Percentiles rank a stretch among this genome's conserved stretches.
These are phyloP conservation scores for Drosophila niveifrons DNA, from an alignment of 2,888 invertebrate genomes.

Conservation along the genomic window DNA sequence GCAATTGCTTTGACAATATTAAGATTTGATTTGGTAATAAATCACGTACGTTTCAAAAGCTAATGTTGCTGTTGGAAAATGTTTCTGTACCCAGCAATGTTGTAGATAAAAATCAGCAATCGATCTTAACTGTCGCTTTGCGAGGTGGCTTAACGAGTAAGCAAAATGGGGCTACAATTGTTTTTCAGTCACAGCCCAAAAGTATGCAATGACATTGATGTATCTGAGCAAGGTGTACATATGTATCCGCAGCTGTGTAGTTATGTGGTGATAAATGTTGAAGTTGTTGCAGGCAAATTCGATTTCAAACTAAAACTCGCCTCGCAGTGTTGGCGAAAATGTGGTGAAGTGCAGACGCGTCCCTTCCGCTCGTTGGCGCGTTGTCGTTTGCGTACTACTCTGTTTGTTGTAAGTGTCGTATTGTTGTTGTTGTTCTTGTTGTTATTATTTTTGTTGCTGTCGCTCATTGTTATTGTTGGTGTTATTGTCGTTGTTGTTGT, in stretches of 20 bases:
- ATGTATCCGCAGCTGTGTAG: not conserved
- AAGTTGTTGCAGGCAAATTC: slow-evolving; percentile 54
- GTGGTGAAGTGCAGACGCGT: slow-evolving; percentile 74
- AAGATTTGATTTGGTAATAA: not conserved
- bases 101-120: not conserved
- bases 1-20: not conserved
- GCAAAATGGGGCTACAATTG: not conserved
- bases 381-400: slow-evolving; percentile 48
- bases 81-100: no score
- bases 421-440: slow-evolving; percentile 19
- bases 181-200: slow-evolving; percentile 35
- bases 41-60: not conserved
- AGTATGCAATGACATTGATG: slow-evolving; percentile 50
- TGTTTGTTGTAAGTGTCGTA: slow-evolving; percentile 55
- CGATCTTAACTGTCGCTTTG: not conserved
- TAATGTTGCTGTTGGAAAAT: not conserved
- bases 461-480: slow-evolving; percentile 12
- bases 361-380: slow-evolving; percentile 59
- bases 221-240: slow-evolving; percentile 4
- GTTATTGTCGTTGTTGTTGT: slow-evolving; percentile 22
- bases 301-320: slow-evolving; percentile 60
- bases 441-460: slow-evolving; percentile 9
- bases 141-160: not conserved
- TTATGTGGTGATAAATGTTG: slow-evolving; percentile 27
- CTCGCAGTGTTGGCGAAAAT: slow-evolving; percentile 77